Percentiles rank a stretch among this genome's conserved stretches.
These are phyloP conservation scores for Mustela nigripes DNA, from an alignment of 2,113 vertebrate species.

Conservation along the genomic window DNA sequence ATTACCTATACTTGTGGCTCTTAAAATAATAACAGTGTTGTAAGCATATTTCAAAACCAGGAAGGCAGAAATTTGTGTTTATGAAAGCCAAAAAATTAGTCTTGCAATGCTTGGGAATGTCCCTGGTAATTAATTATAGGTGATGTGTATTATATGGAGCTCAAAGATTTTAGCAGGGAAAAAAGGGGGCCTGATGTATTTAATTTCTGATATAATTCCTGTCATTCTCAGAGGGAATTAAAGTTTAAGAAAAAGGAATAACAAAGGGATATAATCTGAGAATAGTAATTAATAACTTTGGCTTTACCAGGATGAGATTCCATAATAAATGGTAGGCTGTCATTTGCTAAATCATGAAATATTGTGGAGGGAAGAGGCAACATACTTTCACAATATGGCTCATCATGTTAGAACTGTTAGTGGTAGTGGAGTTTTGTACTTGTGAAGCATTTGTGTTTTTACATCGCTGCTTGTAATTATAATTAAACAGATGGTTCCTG, in stretches of 20 bases:
- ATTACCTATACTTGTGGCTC: slow-evolving; percentile 62
- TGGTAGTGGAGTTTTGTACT: slow-evolving; percentile 62
- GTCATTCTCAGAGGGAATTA: slow-evolving; percentile 47
- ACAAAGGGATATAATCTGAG: slow-evolving; percentile 51
- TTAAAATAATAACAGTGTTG: slow-evolving; percentile 66
- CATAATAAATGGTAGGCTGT: slow-evolving; percentile 72
- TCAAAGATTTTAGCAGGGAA: slow-evolving; percentile 46
- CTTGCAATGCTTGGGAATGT: not conserved
- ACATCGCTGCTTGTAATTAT: slow-evolving; percentile 73
- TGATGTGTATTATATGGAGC: slow-evolving; percentile 6
- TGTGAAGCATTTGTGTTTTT: slow-evolving; percentile 79
- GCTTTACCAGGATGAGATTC: slow-evolving; percentile 48
- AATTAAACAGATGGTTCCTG: slow-evolving; percentile 82
- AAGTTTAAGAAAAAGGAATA: slow-evolving; percentile 77
- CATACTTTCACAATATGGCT: slow-evolving; percentile 42
- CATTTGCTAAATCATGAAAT: slow-evolving; percentile 76
- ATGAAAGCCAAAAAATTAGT: slow-evolving; percentile 66
- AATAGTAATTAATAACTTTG: slow-evolving; percentile 75
- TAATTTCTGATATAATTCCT: slow-evolving; percentile 71
- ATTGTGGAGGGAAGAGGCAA: slow-evolving; percentile 55
- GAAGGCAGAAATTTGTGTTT: slow-evolving; percentile 71
- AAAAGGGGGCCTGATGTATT: slow-evolving; percentile 6
- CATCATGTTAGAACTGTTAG: slow-evolving; percentile 59
- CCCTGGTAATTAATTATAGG: slow-evolving; percentile 63
- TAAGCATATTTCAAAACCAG: slow-evolving; percentile 60